Percentiles rank a stretch among this genome's conserved stretches.
Conservation (phyloP, 2,113 vertebrate genomes). For the Misgurnus anguillicaudatus region DNA sequence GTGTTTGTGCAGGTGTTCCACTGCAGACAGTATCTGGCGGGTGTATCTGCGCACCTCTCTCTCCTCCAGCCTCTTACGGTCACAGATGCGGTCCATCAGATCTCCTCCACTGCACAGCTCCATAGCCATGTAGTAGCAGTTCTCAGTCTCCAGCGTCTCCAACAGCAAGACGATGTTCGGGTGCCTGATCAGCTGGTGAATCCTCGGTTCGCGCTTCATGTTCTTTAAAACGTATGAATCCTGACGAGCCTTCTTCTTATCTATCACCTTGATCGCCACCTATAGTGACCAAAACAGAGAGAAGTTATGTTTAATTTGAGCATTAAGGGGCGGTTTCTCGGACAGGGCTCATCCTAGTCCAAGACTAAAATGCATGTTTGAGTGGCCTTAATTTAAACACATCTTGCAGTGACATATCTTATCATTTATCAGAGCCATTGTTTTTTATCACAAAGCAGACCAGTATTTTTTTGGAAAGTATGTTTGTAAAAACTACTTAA, state of each 20-base stretch:
- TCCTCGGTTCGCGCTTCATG: constrained; percentile 79
- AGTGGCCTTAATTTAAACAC: no score
- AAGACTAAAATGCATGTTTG: no score
- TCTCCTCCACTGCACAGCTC: constrained; percentile 81
- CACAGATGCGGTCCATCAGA: constrained; percentile 83
- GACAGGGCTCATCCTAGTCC: no score
- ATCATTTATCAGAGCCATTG: no score
- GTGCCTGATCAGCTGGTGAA: constrained; percentile 84
- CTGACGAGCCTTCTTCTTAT: constrained; percentile 85
- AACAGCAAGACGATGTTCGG: constrained; percentile 78
- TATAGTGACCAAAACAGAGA: constrained; percentile 48
- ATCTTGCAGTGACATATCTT: no score
- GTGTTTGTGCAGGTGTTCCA: constrained; percentile 77
- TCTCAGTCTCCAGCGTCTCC: constrained; percentile 83
- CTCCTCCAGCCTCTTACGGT: constrained; percentile 79
- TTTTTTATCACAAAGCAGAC: no score
- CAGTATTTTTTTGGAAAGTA: no score
- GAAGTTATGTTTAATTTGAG: not conserved
- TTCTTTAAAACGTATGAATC: constrained; percentile 83
- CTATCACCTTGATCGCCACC: constrained; percentile 85
- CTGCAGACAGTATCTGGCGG: constrained; percentile 80
- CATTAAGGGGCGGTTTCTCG: not conserved
- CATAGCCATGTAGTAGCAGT: constrained; percentile 85
- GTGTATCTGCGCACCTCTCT: constrained; percentile 79
- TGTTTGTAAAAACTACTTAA: no score